Percentiles rank a stretch among this genome's conserved stretches.
These are phyloP conservation scores for Tiliqua scincoides DNA, from an alignment of 2,113 vertebrate genomes.

Conservation along the genomic window DNA sequence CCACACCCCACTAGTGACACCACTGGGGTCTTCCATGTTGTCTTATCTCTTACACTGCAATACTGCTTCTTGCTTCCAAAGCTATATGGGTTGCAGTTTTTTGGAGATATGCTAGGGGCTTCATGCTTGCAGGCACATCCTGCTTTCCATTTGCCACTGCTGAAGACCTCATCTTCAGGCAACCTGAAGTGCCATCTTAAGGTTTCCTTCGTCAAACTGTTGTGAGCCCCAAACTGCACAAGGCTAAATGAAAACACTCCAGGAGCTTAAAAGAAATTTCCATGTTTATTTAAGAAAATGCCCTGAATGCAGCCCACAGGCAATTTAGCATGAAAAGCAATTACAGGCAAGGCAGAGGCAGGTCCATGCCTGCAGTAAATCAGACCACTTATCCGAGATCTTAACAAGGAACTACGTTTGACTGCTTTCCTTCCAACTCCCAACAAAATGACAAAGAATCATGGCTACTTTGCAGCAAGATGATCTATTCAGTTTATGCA, in stretches of 20 bases:
- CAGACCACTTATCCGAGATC: conserved; percentile 6
- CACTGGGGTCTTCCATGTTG: too few species aligned
- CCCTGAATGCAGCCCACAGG: background rate
- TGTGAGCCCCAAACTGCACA: background rate
- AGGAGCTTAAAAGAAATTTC: conserved; percentile 9
- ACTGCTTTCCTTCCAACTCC: background rate
- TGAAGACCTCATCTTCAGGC: background rate
- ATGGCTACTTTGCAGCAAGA: background rate
- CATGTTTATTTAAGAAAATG: conserved; percentile 1
- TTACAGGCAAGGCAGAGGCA: conserved; percentile 5
- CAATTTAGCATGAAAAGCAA: background rate
- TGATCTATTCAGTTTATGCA: conserved; percentile 14
- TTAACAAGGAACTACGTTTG: conserved; percentile 2
- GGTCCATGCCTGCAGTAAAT: conserved; percentile 5
- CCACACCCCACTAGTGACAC: too few species aligned
- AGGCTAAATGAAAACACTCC: background rate
- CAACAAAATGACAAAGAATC: background rate
- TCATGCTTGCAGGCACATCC: background rate
- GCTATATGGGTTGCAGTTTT: background rate
- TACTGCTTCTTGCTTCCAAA: background rate
- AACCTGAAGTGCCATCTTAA: background rate
- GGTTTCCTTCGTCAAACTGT: background rate
- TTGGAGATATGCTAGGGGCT: background rate
- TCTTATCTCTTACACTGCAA: too few species aligned
- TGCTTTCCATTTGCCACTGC: background rate